A percentile compares a stretch with the other conserved stretches of the same genome.
phyloP scores from a whole-genome alignment of 2,888 invertebrate genomes.

The Drosophila atroscutellata region DNA sequence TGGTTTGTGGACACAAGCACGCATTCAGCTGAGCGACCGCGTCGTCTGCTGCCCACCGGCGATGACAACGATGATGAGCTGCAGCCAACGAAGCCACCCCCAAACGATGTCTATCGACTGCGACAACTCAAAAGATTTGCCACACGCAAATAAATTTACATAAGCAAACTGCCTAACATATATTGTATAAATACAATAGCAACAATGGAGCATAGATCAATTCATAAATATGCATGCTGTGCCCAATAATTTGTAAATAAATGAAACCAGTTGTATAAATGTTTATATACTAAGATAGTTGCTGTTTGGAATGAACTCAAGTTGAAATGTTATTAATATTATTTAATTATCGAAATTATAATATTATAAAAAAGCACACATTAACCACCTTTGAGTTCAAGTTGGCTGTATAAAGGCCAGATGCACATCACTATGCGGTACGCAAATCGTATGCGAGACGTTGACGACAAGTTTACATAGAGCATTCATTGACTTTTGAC shows the following conservation, averaged over 20 bases:
- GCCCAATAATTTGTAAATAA: not conserved
- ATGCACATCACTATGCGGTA: constrained; percentile 26
- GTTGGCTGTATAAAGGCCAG: constrained; percentile 26
- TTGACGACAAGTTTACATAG: constrained; percentile 48
- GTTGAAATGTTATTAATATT: not conserved
- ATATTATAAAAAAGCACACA: not conserved
- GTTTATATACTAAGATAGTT: not conserved
- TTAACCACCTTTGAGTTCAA: not conserved
- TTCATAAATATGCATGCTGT: not conserved
- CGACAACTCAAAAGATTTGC: constrained; percentile 93
- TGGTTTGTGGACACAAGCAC: constrained; percentile 95
- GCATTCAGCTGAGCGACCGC: constrained; percentile 86
- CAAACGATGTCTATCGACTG: constrained; percentile 96
- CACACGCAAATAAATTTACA: constrained; percentile 70
- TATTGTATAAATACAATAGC: not conserved
- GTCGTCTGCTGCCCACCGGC: constrained; percentile 87
- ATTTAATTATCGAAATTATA: not conserved
- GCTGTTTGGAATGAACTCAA: not conserved
- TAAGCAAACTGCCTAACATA: not conserved
- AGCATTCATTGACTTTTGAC: constrained; percentile 73
- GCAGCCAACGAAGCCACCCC: constrained; percentile 91
- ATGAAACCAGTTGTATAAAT: not conserved
- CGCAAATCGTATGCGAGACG: constrained; percentile 36
- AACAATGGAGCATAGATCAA: not conserved
- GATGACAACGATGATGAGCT: constrained; percentile 94